Conservation (phyloP, 2,113 vertebrate genomes). For the Clarias batrachus region DNA sequence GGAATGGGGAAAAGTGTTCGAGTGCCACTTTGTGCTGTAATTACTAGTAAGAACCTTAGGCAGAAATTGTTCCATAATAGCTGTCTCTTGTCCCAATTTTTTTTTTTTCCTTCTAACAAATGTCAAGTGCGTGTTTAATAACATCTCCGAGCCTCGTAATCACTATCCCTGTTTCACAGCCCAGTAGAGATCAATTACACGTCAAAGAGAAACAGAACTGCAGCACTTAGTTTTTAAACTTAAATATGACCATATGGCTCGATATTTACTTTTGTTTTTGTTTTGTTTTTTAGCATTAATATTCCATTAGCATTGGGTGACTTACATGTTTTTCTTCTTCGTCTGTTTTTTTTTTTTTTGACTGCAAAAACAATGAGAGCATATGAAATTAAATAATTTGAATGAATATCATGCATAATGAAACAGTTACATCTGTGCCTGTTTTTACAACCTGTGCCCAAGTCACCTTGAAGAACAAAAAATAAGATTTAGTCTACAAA, state of each 20-base stretch:
- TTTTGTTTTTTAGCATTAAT: neutral
- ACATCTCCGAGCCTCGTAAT: neutral
- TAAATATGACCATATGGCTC: neutral
- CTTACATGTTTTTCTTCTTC: neutral
- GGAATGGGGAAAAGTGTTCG: neutral
- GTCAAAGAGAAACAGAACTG: neutral
- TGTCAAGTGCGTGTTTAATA: neutral
- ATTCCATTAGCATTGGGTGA: neutral
- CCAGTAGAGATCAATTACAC: neutral
- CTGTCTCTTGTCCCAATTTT: conserved; percentile 1
- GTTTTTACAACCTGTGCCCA: neutral
- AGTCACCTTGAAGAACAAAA: conserved; percentile 5
- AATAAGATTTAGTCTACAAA: neutral
- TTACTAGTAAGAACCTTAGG: neutral
- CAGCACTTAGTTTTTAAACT: neutral
- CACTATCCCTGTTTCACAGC: neutral
- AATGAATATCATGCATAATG: conserved; percentile 15
- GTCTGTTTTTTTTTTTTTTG: neutral
- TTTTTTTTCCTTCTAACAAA: neutral
- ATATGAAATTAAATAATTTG: neutral
- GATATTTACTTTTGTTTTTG: neutral
- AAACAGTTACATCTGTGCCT: conserved; percentile 22
- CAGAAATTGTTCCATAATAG: neutral
- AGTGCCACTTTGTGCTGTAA: conserved; percentile 10
- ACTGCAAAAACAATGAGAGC: conserved; percentile 6